Percentiles rank a stretch among this genome's conserved stretches.
These are phyloP conservation scores for Climacteris rufus DNA, from an alignment of 2,113 vertebrate species.

Conservation along the genomic window DNA sequence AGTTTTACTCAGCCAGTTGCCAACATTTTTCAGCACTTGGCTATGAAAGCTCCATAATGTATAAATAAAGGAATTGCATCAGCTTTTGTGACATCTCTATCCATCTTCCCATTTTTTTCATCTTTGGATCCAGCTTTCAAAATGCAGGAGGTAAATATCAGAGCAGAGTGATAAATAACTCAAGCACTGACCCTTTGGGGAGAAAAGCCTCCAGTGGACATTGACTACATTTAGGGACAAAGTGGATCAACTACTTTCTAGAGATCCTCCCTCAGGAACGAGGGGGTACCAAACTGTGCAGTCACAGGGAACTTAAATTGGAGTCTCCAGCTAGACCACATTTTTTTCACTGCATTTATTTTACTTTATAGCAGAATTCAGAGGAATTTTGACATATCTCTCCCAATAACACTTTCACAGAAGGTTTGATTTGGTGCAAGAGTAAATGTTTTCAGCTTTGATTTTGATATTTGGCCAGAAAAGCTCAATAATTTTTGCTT, in stretches of 20 bases:
- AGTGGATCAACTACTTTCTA: background rate
- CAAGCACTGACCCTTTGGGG: background rate
- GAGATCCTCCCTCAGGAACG: accelerated
- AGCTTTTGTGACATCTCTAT: slow-evolving; percentile 3
- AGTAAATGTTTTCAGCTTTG: background rate
- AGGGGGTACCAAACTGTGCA: background rate
- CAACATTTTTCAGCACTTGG: background rate
- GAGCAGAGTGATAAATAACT: background rate
- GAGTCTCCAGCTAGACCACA: background rate
- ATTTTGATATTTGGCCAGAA: background rate
- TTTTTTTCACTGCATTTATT: background rate
- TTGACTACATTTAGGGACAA: background rate
- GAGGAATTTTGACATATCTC: background rate
- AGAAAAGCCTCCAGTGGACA: background rate
- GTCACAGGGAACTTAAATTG: background rate
- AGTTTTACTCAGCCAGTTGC: background rate
- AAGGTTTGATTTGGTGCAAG: background rate
- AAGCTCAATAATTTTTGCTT: background rate
- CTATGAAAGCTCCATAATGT: background rate
- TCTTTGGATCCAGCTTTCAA: background rate
- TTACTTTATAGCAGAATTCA: background rate
- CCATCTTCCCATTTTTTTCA: background rate
- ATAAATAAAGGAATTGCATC: background rate
- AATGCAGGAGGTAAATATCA: background rate
- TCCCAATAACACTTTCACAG: background rate